Base-by-base conservation (phyloP, 2,888 invertebrate species). In the Palloptera scutellata region DNA sequence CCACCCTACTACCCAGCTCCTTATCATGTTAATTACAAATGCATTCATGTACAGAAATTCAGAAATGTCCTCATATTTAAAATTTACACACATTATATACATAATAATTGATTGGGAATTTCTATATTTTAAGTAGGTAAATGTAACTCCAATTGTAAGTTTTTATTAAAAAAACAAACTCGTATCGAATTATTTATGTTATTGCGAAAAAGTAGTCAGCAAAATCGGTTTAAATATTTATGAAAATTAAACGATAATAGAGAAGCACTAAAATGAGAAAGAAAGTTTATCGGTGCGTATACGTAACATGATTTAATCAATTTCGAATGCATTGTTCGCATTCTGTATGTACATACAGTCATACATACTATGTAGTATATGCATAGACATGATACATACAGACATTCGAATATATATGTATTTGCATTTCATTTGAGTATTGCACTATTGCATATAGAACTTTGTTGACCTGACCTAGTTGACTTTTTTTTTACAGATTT, bases 391-490 rank as follows among this genome's bases (percentile, higher is more conserved):
- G 11, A 12, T 61, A 2, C 13, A 51, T 45, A 20, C 17, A 51
- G 11, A 30, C 19, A 5, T 3, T 1, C n/a, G 15, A 3, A 0
- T 30, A 51, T 30, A 13, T 52, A 52, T 51, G 9, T 13, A 48
- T 30, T 51, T 42, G 17, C 9, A 42, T n/a, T 12, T 4, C 10
- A 19, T 42, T n/a, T 12, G 41, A n/a, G n/a, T 42, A 42, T 17
- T 17, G 19, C 43, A 51, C 45, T 30, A 11, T 30, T 30, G 12
- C 51, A 10, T 41, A 61, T 52, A 30, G 51, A 48, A 17, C 41
- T 42, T 40, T 19, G 20, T 40, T 64, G 64, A 64, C 64, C 64
- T 64, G 58, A 64, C 64, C 64, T n/a, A 64, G 42, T 64, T 64
- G 3, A 30, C 30, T 30, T 30, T 30, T 30, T n/a, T n/a, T n/a